Evolutionary conservation across 1,140 invertebrate genomes (phyloP).

Genomic region (Lethocerus indicus): DNA sequence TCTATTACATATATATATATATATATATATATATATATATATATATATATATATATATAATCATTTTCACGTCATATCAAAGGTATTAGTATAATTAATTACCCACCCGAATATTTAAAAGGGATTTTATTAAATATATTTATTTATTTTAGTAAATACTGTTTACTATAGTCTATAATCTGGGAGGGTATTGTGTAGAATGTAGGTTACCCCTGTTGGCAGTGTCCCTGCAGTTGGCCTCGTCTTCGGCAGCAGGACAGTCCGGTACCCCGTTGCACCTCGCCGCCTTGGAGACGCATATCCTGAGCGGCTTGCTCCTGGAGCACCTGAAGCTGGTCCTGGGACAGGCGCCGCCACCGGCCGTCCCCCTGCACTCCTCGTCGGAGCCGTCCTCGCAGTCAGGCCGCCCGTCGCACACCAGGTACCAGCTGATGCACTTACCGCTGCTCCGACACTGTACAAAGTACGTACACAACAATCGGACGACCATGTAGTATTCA

Average conservation of each 20-base stretch:
- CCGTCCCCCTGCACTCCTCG: constrained; percentile 56
- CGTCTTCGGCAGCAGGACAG: constrained; percentile 66
- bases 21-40: no score
- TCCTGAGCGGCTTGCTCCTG: constrained; percentile 29
- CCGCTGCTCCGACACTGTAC: constrained; percentile 59
- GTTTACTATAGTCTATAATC: no score
- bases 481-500: no score
- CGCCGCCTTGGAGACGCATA: constrained; percentile 53
- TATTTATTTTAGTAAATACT: no score
- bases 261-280: constrained; percentile 61
- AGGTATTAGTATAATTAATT: no score
- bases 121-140: no score
- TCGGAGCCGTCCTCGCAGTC: constrained; percentile 76
- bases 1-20: no score
- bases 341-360: constrained; percentile 26
- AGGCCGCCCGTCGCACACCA: constrained; percentile 79
- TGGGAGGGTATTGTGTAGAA: no score
- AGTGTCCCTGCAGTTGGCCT: constrained; percentile 47
- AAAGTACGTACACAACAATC: no score
- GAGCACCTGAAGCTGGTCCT: constrained; percentile 45
- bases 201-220: constrained; percentile 30
- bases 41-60: no score
- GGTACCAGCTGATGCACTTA: constrained; percentile 76
- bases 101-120: no score
- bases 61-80: no score